These are phyloP conservation scores for Rhinophrynus dorsalis DNA, from an alignment of 2,797 vertebrate genomes.

Conservation along the genomic window DNA sequence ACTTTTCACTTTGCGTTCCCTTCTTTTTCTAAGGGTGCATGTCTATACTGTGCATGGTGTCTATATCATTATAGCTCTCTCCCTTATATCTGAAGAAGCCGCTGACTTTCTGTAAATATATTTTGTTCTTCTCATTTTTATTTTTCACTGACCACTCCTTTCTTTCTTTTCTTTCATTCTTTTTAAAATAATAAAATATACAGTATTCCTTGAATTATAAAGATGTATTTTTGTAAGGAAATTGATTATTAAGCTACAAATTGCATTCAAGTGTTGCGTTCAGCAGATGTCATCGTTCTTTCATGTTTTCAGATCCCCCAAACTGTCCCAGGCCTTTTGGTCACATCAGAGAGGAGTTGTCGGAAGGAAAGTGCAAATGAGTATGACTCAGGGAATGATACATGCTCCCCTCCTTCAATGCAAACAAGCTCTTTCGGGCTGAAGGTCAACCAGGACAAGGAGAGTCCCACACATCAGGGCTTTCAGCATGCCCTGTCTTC, in stretches of 20 bases:
- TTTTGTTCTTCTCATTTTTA: constrained; percentile 39
- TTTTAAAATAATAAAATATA: constrained; percentile 64
- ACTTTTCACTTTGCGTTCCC: constrained; percentile 67
- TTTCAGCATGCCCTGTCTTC: constrained; percentile 66
- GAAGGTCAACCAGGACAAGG: constrained; percentile 72
- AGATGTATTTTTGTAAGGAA: constrained; percentile 19
- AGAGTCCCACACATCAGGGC: constrained; percentile 59
- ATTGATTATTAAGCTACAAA: constrained; percentile 14
- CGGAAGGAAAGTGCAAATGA: constrained; percentile 76
- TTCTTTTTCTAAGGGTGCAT: constrained; percentile 78
- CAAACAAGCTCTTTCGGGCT: constrained; percentile 80
- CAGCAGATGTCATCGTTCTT: constrained; percentile 70
- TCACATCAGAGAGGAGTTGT: constrained; percentile 49
- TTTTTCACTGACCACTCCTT: constrained; percentile 50
- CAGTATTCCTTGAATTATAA: constrained; percentile 48
- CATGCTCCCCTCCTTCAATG: constrained; percentile 88
- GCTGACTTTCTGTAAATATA: constrained; percentile 51
- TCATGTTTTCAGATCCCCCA: constrained; percentile 93
- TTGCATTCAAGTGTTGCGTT: constrained; percentile 49
- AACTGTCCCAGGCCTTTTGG: constrained; percentile 59
- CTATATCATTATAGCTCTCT: constrained; percentile 28
- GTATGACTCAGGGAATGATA: constrained; percentile 97
- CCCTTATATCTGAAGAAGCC: constrained; percentile 31
- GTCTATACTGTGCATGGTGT: constrained; percentile 42
- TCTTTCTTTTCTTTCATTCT: constrained; percentile 58